Base-by-base conservation (phyloP, 2,113 vertebrate species). In the Dipodomys merriami region DNA sequence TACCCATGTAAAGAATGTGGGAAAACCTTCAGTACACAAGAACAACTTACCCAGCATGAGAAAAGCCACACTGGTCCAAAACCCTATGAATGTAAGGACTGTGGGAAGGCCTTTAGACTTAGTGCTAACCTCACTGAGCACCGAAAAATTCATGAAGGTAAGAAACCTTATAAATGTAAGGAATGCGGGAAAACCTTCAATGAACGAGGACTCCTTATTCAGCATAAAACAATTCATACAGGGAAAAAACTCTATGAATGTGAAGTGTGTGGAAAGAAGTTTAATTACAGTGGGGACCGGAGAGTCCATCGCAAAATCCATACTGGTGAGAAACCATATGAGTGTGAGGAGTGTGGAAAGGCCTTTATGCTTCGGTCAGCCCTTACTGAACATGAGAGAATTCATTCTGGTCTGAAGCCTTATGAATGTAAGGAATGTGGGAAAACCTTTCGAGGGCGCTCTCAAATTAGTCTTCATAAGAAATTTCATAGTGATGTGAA, bases 291-390 rank as follows among this genome's bases (percentile, higher is more conserved):
- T n/a, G 62, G 25, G n/a, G 73, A 76, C 90, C 64, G 84, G 18
- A 69, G n/a, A 77, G 72, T 91, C 44, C 90, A 85, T 35, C 65
- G 23, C 18, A 57, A 65, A 85, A 76, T 77, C 68, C 91, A 93
- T 39, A 79, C 65, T 16, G 67, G 30, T 39, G 57, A 79, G 67
- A 62, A 91, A 69, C 33, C 77, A n/a, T 44, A 86, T 49, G 30
- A 86, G 44, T 91, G 74, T 79, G 46, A 79, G 16, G 74, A 92
- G 60, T 80, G 67, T 72, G 74, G 65, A 35, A 92, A 88, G 2
- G 73, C 86, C 44, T 68, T 88, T 53, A 78, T n/a, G 30, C 64
- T 88, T 18, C 44, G 62, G 25, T 49, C 62, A 33, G 74, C 7
- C 74, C 86, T 68, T 35, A 78, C 30, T 88, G 73, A 77, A 68